Conservation (phyloP, 2,797 vertebrate genomes). For the Alcedo quadribrachys region DNA sequence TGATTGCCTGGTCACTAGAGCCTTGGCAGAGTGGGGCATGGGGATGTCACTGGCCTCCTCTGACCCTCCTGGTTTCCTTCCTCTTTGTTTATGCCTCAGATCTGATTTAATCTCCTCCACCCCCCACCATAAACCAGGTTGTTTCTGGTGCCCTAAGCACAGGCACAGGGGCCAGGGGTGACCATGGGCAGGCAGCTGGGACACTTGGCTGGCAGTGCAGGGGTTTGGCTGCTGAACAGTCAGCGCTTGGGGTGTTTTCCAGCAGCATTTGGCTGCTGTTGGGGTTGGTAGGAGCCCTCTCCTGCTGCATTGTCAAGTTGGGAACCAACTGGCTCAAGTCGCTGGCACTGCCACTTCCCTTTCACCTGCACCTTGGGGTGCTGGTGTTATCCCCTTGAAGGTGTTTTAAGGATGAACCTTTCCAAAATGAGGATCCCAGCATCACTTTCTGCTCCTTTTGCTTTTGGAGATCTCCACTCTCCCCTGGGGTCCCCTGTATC, state of each 20-base stretch:
- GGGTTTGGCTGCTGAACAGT: neutral
- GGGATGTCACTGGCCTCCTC: neutral
- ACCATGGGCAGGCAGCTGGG: neutral
- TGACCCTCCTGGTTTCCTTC: neutral
- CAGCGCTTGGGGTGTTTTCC: neutral
- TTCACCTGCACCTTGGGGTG: rapidly evolving
- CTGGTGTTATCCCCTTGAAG: rapidly evolving
- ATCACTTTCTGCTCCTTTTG: rapidly evolving
- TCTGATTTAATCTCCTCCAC: neutral
- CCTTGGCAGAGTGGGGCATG: rapidly evolving
- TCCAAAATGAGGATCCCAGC: neutral
- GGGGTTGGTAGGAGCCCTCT: neutral
- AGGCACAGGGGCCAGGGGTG: neutral
- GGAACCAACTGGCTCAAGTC: rapidly evolving
- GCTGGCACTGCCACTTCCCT: neutral
- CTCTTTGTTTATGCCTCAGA: neutral
- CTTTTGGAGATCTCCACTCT: neutral
- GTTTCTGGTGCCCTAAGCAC: neutral
- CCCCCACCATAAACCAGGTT: neutral
- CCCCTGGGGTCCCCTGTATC: neutral
- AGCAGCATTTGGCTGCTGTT: neutral
- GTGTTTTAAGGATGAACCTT: neutral
- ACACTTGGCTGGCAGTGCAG: neutral
- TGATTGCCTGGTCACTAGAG: slow-evolving; percentile 19
- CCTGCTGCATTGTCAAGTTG: neutral